Conservation (phyloP, 1,140 invertebrate genomes). For the Drosophila chauvacae region DNA sequence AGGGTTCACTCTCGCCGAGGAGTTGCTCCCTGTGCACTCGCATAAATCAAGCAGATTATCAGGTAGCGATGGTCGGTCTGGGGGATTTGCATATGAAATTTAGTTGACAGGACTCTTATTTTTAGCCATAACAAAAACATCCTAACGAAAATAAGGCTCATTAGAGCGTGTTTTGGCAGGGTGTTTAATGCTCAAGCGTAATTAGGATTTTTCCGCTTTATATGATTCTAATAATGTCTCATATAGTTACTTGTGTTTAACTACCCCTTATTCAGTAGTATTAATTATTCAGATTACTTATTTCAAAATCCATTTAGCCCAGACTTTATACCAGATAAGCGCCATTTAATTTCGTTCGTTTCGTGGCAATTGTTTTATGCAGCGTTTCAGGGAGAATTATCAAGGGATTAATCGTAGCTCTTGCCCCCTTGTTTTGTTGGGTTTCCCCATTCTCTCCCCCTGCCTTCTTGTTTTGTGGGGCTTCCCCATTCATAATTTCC, state of each 20-base stretch:
- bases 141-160: slow-evolving; percentile 7
- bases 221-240: background rate
- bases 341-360: background rate
- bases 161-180: slow-evolving; percentile 5
- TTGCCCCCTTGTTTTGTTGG: background rate
- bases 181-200: background rate
- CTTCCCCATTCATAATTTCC: slow-evolving; percentile 6
- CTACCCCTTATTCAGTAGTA: no score
- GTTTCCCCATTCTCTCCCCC: background rate
- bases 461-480: background rate
- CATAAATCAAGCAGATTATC: slow-evolving; percentile 78
- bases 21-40: slow-evolving; percentile 47
- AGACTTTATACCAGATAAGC: background rate
- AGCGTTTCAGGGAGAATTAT: background rate
- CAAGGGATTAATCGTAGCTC: background rate
- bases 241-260: background rate
- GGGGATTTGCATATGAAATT: slow-evolving; percentile 79
- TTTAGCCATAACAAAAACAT: slow-evolving; percentile 7
- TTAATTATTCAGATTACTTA: background rate
- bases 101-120: slow-evolving; percentile 62
- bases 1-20: slow-evolving; percentile 31
- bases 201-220: background rate
- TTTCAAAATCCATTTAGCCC: background rate
- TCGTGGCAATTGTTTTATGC: background rate
- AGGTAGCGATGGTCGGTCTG: slow-evolving; percentile 68